phyloP scores from a whole-genome alignment of 2,113 vertebrate species.

The Gobius niger region DNA sequence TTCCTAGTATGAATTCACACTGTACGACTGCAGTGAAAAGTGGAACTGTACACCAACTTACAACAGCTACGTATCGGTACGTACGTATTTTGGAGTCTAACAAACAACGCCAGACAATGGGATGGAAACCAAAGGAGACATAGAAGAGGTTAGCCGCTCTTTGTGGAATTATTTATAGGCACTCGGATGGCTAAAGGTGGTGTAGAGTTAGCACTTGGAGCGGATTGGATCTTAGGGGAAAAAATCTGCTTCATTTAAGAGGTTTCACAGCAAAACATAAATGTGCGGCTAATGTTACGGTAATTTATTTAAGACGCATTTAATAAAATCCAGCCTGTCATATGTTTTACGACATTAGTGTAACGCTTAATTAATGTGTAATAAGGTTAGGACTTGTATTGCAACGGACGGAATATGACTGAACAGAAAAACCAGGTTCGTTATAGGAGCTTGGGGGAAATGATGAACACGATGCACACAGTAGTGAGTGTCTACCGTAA shows the following conservation, averaged over 20 bases:
- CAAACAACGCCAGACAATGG: neutral
- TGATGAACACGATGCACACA: too few species aligned
- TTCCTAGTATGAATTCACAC: conserved; percentile 50
- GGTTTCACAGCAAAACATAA: neutral
- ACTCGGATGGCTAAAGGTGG: conserved; percentile 60
- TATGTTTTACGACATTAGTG: neutral
- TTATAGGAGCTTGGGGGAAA: too few species aligned
- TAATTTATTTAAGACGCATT: neutral
- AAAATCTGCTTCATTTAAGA: neutral
- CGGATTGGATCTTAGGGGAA: conserved; percentile 5
- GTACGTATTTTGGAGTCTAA: neutral
- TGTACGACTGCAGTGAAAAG: conserved; percentile 10
- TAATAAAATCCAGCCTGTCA: neutral
- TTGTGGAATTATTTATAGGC: conserved; percentile 86
- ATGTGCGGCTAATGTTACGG: neutral
- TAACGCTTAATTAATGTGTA: conserved; percentile 1
- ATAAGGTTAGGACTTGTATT: too few species aligned
- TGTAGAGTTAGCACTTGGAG: conserved; percentile 57
- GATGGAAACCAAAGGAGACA: conserved; percentile 34
- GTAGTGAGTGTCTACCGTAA: too few species aligned
- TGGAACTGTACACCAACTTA: neutral
- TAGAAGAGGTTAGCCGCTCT: conserved; percentile 67
- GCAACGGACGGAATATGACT: too few species aligned
- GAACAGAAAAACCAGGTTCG: too few species aligned
- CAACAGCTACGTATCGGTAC: neutral